A percentile compares a stretch with the other conserved stretches of the same genome.
Conservation (phyloP, 2,797 vertebrate species). For the Propithecus deckenii region DNA sequence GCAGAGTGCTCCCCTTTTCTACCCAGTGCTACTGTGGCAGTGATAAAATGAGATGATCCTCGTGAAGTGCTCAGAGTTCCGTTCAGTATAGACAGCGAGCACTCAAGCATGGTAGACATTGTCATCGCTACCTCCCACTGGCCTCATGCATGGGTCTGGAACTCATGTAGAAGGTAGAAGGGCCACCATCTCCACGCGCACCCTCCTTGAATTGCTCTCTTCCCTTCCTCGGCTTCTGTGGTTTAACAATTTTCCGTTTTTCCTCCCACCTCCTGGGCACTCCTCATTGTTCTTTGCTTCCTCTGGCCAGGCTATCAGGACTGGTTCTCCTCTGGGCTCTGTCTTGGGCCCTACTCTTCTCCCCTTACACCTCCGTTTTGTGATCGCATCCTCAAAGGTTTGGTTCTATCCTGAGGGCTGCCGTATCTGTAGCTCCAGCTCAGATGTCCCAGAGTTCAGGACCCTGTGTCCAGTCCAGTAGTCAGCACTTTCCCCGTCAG, state of each 20-base stretch:
- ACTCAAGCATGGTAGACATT: neutral
- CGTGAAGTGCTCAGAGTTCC: fast-evolving
- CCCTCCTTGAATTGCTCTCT: neutral
- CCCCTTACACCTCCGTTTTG: no score
- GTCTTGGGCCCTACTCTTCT: neutral
- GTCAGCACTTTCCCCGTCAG: neutral
- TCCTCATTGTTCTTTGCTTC: neutral
- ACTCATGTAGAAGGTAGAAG: neutral
- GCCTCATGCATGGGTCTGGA: neutral
- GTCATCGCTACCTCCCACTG: neutral
- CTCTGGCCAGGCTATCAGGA: neutral
- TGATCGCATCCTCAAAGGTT: neutral
- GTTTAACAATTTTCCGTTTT: neutral
- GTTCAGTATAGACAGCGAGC: neutral
- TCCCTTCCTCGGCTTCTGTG: neutral
- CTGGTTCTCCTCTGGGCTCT: neutral
- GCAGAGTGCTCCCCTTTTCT: neutral
- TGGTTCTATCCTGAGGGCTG: neutral
- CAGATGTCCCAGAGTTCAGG: neutral
- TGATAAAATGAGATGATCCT: neutral
- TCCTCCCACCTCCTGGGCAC: neutral
- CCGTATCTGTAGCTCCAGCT: neutral
- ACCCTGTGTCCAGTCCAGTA: no score
- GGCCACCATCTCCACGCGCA: fast-evolving
- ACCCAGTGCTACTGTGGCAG: fast-evolving